These are phyloP conservation scores for Buceros bicornis DNA, from an alignment of 2,797 vertebrate genomes.

Conservation along the genomic window DNA sequence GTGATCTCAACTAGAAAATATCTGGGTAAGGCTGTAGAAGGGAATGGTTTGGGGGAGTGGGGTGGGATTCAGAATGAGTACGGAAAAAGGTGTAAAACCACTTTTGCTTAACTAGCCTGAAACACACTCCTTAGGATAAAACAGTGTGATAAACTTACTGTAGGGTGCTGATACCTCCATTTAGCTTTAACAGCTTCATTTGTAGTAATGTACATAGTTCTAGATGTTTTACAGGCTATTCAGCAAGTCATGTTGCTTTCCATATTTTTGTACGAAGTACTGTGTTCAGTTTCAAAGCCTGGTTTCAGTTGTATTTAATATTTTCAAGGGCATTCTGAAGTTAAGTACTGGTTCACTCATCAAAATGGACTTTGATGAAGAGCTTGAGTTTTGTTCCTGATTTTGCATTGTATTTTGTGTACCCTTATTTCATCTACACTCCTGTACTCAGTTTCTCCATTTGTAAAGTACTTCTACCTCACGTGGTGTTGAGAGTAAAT, in stretches of 20 bases:
- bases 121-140: background rate
- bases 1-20: background rate
- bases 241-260: background rate
- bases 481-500: background rate
- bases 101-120: background rate
- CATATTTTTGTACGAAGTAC: background rate
- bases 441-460: background rate
- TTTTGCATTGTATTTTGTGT: background rate
- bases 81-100: background rate
- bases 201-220: background rate
- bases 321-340: background rate
- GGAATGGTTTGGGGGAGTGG: background rate
- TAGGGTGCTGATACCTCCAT: background rate
- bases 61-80: background rate
- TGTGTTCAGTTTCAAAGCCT: background rate
- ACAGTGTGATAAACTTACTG: background rate
- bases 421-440: background rate
- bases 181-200: background rate
- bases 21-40: background rate
- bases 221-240: background rate
- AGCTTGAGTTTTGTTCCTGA: background rate
- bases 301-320: background rate
- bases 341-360: background rate
- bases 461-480: constrained; percentile 22
- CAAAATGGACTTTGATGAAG: background rate